Evolutionary conservation across 2,888 invertebrate species (phyloP).

Genomic region (Lasioglossum leucozonium): DNA sequence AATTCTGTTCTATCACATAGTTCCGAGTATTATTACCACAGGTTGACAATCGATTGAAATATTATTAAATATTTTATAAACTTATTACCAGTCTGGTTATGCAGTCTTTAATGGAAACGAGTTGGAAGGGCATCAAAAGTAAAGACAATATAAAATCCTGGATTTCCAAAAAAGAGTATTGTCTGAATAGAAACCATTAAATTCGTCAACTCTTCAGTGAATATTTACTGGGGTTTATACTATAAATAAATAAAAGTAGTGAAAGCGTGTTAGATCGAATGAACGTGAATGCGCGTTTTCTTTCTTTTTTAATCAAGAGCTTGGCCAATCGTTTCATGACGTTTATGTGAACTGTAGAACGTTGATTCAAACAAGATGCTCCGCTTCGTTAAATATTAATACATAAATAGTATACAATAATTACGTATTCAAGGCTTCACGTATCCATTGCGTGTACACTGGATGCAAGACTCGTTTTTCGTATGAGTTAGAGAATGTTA

Average conservation of each 20-base stretch:
- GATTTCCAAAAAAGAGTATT: conserved; percentile 15
- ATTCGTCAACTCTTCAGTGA: conserved; percentile 3
- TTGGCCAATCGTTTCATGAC: background rate
- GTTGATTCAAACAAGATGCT: conserved; percentile 56
- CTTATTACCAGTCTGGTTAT: conserved; percentile 46
- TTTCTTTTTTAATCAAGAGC: background rate
- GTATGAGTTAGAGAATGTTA: conserved; percentile 40
- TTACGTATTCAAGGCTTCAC: conserved; percentile 73
- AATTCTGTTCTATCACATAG: conserved; percentile 5
- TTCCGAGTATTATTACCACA: conserved; percentile 16
- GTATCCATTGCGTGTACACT: conserved; percentile 39
- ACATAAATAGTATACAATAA: conserved; percentile 62
- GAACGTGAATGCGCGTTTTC: conserved; percentile 7
- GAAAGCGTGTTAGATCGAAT: conserved; percentile 6
- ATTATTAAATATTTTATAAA: conserved; percentile 27
- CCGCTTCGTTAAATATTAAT: conserved; percentile 49
- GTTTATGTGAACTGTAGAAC: conserved; percentile 14
- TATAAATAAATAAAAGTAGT: conserved; percentile 6
- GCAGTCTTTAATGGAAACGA: conserved; percentile 51
- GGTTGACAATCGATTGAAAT: conserved; percentile 20
- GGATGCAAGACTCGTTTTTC: conserved; percentile 49
- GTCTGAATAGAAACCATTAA: conserved; percentile 23
- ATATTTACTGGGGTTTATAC: background rate
- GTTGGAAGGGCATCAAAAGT: conserved; percentile 31
- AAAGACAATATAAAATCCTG: conserved; percentile 14